Conservation (phyloP, 2,797 vertebrate genomes). For the Silurus lanzhouensis region DNA sequence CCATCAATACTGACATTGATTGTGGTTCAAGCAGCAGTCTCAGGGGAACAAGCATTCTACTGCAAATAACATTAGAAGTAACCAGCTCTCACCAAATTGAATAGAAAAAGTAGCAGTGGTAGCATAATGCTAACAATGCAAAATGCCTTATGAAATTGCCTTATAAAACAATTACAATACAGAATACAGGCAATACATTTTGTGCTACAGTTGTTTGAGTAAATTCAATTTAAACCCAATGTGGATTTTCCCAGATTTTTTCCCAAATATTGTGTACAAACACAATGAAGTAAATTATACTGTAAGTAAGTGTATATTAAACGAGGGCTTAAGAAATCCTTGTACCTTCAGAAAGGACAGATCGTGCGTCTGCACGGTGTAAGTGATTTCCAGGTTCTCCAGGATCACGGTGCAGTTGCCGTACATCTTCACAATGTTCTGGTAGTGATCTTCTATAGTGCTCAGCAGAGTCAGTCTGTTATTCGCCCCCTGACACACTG, state of each 20-base stretch:
- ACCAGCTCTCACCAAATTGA: no score
- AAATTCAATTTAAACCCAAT: neutral
- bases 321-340: neutral
- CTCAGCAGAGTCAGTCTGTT: conserved; percentile 85
- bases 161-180: neutral
- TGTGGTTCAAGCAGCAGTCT: neutral
- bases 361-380: conserved; percentile 79
- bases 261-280: neutral
- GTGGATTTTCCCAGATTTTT: neutral
- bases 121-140: no score
- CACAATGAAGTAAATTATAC: neutral
- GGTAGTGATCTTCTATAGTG: conserved; percentile 85
- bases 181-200: neutral
- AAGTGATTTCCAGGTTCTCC: conserved; percentile 92
- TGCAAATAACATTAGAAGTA: neutral
- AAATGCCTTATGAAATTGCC: neutral
- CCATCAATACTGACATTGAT: neutral
- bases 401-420: conserved; percentile 92
- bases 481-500: conserved; percentile 90
- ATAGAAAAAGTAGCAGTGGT: neutral
- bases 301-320: neutral
- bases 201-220: neutral
- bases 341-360: conserved; percentile 90
- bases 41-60: neutral
- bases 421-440: conserved; percentile 88